Evolutionary conservation across 2,888 invertebrate species (phyloP).

Genomic region (Crossocerus cetratus): DNA sequence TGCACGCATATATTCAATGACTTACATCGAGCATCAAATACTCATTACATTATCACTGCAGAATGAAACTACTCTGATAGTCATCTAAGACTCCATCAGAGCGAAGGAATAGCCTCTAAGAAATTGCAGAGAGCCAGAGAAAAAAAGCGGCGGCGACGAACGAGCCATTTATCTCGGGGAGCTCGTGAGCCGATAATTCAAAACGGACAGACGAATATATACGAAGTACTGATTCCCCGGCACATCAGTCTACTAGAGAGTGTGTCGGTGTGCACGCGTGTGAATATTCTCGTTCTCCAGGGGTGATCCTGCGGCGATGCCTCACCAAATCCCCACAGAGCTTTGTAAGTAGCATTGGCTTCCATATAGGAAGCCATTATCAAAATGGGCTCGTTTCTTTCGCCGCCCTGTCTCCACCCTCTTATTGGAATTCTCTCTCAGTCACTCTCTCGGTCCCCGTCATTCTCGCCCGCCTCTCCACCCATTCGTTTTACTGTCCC

Average conservation of each 20-base stretch:
- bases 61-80: too few relatives aligned
- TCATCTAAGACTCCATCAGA: too few relatives aligned
- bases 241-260: slow-evolving; percentile 4
- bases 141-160: slow-evolving; percentile 12
- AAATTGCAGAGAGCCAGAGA: neutral
- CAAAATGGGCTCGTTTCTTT: slow-evolving; percentile 75
- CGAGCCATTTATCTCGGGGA: slow-evolving; percentile 55
- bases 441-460: slow-evolving; percentile 40
- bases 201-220: slow-evolving; percentile 45
- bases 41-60: too few relatives aligned
- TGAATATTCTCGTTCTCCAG: slow-evolving; percentile 49
- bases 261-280: slow-evolving; percentile 32
- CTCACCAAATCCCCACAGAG: slow-evolving; percentile 73
- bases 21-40: too few relatives aligned
- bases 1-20: too few relatives aligned
- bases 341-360: slow-evolving; percentile 67
- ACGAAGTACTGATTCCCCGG: slow-evolving; percentile 32
- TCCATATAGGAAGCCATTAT: slow-evolving; percentile 72
- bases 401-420: slow-evolving; percentile 61
- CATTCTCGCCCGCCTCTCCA: neutral
- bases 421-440: slow-evolving; percentile 66
- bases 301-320: slow-evolving; percentile 67
- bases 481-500: slow-evolving; percentile 35
- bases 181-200: slow-evolving; percentile 68
- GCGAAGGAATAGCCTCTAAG: too few relatives aligned